A percentile compares a stretch with the other conserved stretches of the same genome.
Conservation (phyloP, 2,888 invertebrate species). For the Diploptera punctata region DNA sequence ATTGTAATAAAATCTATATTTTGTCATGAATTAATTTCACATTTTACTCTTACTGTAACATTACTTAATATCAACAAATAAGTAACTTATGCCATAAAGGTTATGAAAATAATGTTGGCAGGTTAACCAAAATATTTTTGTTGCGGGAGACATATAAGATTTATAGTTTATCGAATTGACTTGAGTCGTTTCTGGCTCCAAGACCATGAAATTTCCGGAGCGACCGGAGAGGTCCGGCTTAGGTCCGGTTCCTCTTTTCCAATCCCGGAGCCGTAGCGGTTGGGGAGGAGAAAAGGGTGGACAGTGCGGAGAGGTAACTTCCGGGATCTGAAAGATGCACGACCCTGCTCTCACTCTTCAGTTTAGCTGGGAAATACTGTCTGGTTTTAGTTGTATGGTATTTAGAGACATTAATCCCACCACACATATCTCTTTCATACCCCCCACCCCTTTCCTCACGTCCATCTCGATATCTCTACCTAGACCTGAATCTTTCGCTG, state of each 20-base stretch:
- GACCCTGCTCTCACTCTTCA: neutral
- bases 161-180: neutral
- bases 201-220: slow-evolving; percentile 16
- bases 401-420: slow-evolving; percentile 26
- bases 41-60: too few relatives aligned
- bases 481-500: too few relatives aligned
- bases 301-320: slow-evolving; percentile 19
- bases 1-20: too few relatives aligned
- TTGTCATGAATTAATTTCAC: too few relatives aligned
- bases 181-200: neutral
- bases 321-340: slow-evolving; percentile 34
- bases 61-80: too few relatives aligned
- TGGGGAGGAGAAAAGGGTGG: neutral
- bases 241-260: slow-evolving; percentile 29
- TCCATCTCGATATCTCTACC: too few relatives aligned
- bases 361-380: neutral
- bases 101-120: too few relatives aligned
- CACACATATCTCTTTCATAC: neutral
- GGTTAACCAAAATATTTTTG: too few relatives aligned
- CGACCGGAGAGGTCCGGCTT: slow-evolving; percentile 26
- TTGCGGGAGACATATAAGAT: too few relatives aligned
- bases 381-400: slow-evolving; percentile 9
- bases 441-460: too few relatives aligned
- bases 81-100: too few relatives aligned
- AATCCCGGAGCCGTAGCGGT: slow-evolving; percentile 8